A percentile compares a stretch with the other conserved stretches of the same genome.
phyloP scores from a whole-genome alignment of 1,140 invertebrate species.

The Sinella curviseta region DNA sequence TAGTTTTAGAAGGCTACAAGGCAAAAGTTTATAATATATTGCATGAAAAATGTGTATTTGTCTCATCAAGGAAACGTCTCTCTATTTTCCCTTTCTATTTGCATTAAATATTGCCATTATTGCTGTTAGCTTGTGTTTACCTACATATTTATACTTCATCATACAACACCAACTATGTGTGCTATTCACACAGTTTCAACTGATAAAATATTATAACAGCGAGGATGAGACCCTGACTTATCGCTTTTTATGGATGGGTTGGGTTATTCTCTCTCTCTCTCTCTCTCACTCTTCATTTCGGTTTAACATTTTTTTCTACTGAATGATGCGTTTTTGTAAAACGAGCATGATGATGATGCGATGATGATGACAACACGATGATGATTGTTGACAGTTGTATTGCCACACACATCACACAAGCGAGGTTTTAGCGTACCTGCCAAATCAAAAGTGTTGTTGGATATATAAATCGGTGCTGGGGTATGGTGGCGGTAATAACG shows the following conservation, averaged over 20 bases:
- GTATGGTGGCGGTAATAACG: no score
- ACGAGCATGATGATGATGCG: neutral
- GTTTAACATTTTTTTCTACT: neutral
- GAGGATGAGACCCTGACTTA: conserved; percentile 16
- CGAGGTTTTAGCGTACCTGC: no score
- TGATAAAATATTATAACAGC: neutral
- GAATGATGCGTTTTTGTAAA: neutral
- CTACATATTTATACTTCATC: neutral
- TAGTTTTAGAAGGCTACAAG: neutral
- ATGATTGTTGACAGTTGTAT: neutral
- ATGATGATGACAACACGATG: neutral
- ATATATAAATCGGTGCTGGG: no score
- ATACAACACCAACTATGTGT: neutral
- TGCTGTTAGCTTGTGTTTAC: neutral
- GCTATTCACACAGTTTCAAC: neutral
- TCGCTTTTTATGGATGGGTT: neutral
- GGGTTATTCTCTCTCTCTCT: neutral
- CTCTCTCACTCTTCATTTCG: no score
- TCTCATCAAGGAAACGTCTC: conserved; percentile 27
- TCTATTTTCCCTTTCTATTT: conserved; percentile 14
- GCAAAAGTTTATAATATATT: neutral
- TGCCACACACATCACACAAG: neutral
- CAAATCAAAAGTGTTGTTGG: no score
- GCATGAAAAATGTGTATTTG: neutral
- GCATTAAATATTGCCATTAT: neutral